Conservation (phyloP, 2,888 invertebrate genomes). For the Lordiphosa fenestrarum region DNA sequence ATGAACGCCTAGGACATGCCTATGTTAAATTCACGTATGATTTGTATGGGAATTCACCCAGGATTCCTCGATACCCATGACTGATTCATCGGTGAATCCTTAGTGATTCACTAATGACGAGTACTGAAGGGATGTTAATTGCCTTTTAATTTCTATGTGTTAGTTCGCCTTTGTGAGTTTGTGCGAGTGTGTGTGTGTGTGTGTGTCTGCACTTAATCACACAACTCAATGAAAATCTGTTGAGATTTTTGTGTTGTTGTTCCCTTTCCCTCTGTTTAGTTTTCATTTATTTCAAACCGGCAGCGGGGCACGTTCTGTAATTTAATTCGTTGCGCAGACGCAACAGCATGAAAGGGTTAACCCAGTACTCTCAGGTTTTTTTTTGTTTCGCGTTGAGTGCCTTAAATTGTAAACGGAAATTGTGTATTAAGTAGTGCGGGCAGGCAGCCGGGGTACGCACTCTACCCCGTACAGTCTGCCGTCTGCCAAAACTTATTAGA, state of each 20-base stretch:
- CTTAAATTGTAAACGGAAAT: slow-evolving; percentile 67
- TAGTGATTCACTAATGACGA: too few relatives aligned
- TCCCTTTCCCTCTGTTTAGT: background rate
- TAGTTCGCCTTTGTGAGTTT: slow-evolving; percentile 9
- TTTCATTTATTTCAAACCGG: slow-evolving; percentile 19
- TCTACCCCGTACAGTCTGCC: slow-evolving; percentile 23
- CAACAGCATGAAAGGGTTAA: slow-evolving; percentile 36
- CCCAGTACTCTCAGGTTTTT: slow-evolving; percentile 51
- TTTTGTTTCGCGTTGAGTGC: slow-evolving; percentile 43
- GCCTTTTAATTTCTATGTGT: slow-evolving; percentile 69
- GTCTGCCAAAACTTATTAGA: slow-evolving; percentile 34
- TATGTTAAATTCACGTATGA: too few relatives aligned
- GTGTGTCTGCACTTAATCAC: slow-evolving; percentile 11
- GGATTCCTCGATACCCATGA: too few relatives aligned
- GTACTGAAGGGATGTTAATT: slow-evolving; percentile 75
- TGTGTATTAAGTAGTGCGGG: slow-evolving; percentile 65
- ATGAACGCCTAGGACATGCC: too few relatives aligned
- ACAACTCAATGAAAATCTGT: slow-evolving; percentile 29
- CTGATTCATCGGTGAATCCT: too few relatives aligned
- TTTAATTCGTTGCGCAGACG: slow-evolving; percentile 72
- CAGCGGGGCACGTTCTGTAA: slow-evolving; percentile 65
- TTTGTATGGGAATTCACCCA: too few relatives aligned
- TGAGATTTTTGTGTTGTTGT: slow-evolving; percentile 23
- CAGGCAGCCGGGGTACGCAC: slow-evolving; percentile 8
- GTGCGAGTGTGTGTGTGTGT: slow-evolving; percentile 1